Evolutionary conservation across 2,797 vertebrate genomes (phyloP).

Genomic region (Pangasius sanitwongsei): DNA sequence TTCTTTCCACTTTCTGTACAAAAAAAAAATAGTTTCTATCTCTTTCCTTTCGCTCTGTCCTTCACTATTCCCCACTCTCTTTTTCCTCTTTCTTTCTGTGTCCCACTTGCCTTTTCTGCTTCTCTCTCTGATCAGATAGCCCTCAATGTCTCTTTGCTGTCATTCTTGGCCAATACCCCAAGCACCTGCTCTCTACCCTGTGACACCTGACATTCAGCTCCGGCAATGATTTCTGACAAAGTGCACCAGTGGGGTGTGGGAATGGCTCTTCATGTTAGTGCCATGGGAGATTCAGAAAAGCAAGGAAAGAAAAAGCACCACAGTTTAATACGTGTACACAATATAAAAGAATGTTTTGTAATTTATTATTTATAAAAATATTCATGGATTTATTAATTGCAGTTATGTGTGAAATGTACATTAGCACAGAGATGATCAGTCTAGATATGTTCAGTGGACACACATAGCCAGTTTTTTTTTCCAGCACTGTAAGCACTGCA

Average conservation of each 20-base stretch:
- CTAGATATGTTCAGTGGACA: background rate
- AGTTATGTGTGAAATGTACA: background rate
- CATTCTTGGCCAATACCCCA: constrained; percentile 17
- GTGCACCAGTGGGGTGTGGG: constrained; percentile 5
- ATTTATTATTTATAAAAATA: background rate
- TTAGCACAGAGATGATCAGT: background rate
- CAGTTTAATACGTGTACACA: background rate
- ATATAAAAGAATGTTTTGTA: background rate
- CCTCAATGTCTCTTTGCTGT: constrained; percentile 13
- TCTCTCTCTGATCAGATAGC: constrained; percentile 16
- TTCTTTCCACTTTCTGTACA: background rate
- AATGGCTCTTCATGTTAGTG: constrained; percentile 18
- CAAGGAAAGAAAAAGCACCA: background rate
- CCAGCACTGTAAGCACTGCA: background rate
- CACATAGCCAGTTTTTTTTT: background rate
- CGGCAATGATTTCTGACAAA: constrained; percentile 45
- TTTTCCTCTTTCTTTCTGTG: background rate
- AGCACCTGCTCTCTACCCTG: constrained; percentile 39
- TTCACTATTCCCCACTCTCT: background rate
- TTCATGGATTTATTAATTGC: background rate
- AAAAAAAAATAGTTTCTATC: background rate
- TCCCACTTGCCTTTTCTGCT: background rate
- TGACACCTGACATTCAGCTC: constrained; percentile 55
- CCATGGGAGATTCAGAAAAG: background rate
- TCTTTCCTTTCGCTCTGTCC: background rate